phyloP scores from a whole-genome alignment of 2,888 invertebrate species.

The Salticus scenicus region DNA sequence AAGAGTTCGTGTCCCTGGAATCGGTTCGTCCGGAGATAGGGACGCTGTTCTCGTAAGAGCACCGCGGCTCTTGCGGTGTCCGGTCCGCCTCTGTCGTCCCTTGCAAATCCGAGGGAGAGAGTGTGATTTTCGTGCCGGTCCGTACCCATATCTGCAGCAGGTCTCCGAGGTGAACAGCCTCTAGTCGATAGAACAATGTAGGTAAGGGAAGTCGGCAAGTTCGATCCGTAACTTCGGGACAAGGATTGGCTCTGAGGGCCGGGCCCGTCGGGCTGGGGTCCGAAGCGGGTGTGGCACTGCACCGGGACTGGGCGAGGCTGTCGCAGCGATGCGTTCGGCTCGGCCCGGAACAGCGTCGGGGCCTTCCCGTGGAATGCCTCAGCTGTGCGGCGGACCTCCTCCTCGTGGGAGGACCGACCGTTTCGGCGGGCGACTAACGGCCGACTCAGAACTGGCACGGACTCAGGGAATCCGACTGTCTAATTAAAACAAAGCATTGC shows the following conservation, averaged over 20 bases:
- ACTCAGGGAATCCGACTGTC: too few relatives aligned
- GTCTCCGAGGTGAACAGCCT: slow-evolving; percentile 85
- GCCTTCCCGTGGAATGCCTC: too few relatives aligned
- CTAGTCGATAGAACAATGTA: slow-evolving; percentile 83
- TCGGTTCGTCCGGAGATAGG: slow-evolving; percentile 76
- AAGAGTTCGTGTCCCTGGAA: slow-evolving; percentile 77
- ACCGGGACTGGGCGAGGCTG: slow-evolving; percentile 74
- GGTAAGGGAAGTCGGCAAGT: slow-evolving; percentile 84
- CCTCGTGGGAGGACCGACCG: too few relatives aligned
- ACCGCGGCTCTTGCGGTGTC: slow-evolving; percentile 76
- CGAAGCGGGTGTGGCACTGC: slow-evolving; percentile 75
- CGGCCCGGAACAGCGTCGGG: too few relatives aligned
- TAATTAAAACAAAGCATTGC: too few relatives aligned
- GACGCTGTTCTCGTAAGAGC: slow-evolving; percentile 76
- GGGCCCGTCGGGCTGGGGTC: slow-evolving; percentile 80
- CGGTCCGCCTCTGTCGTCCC: slow-evolving; percentile 73
- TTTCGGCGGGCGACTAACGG: too few relatives aligned
- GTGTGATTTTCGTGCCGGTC: slow-evolving; percentile 70
- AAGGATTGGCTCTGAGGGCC: slow-evolving; percentile 85
- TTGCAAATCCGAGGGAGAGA: slow-evolving; percentile 45
- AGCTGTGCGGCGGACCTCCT: too few relatives aligned
- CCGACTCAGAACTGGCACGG: too few relatives aligned
- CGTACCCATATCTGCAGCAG: slow-evolving; percentile 82
- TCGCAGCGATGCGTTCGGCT: too few relatives aligned
- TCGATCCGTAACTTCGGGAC: slow-evolving; percentile 80